phyloP scores from a whole-genome alignment of 1,140 invertebrate genomes.

The Bombus fervidus region DNA sequence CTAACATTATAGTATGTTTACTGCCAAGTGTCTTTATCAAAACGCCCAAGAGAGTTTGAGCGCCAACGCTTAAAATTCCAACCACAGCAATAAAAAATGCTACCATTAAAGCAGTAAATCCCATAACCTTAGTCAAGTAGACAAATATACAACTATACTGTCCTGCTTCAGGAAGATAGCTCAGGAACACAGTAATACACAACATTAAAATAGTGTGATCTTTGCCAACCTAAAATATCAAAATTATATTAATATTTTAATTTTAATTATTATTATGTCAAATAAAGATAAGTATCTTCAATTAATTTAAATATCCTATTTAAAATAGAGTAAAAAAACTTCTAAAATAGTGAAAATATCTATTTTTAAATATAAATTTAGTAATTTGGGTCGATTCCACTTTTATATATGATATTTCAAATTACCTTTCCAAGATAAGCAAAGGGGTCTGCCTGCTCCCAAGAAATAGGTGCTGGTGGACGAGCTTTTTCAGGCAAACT shows the following conservation, averaged over 20 bases:
- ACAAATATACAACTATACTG: conserved; percentile 99
- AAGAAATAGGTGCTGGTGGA: conserved; percentile 92
- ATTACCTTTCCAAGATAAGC: conserved; percentile 85
- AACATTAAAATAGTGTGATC: conserved; percentile 98
- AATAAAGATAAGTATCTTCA: conserved; percentile 2
- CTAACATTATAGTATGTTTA: conserved; percentile 98
- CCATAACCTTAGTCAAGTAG: conserved; percentile 98
- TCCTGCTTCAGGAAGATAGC: conserved; percentile 98
- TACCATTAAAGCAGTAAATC: conserved; percentile 96
- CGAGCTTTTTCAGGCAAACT: conserved; percentile 97
- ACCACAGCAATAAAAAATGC: conserved; percentile 99
- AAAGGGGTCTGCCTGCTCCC: conserved; percentile 99
- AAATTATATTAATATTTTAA: background rate
- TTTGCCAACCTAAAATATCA: conserved; percentile 90
- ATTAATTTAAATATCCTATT: background rate
- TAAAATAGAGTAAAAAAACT: conserved; percentile 3
- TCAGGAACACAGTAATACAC: conserved; percentile 98
- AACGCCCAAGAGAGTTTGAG: conserved; percentile 95
- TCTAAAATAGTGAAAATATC: conserved; percentile 3
- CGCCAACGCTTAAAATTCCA: conserved; percentile 97
- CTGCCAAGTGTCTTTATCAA: conserved; percentile 96
- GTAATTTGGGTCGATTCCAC: conserved; percentile 32
- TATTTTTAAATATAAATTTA: conserved; percentile 16
- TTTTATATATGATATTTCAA: background rate
- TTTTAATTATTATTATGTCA: background rate